Evolutionary conservation across 2,113 vertebrate species (phyloP).

Genomic region (Embiotoca jacksoni): DNA sequence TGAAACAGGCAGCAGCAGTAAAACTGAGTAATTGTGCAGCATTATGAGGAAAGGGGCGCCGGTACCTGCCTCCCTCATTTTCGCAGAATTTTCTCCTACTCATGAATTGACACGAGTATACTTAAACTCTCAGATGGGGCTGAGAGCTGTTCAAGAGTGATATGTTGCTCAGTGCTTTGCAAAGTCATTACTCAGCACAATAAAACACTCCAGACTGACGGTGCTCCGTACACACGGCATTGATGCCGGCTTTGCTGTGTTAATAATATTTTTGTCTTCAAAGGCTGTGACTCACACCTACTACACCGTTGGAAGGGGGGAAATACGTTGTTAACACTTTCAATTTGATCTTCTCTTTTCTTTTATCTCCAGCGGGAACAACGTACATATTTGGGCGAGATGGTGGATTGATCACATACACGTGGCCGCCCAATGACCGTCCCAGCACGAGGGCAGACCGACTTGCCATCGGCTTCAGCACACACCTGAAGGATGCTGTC

Average conservation of each 20-base stretch:
- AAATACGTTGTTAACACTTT: constrained; percentile 19
- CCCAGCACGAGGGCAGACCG: constrained; percentile 98
- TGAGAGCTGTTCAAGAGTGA: constrained; percentile 69
- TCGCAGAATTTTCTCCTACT: constrained; percentile 41
- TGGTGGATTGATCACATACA: constrained; percentile 98
- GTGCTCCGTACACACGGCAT: constrained; percentile 30
- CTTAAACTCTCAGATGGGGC: constrained; percentile 65
- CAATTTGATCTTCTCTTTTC: constrained; percentile 19
- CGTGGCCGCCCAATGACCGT: constrained; percentile 97
- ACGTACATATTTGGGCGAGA: constrained; percentile 99
- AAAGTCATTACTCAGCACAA: constrained; percentile 70
- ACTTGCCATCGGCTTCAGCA: constrained; percentile 98
- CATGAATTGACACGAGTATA: constrained; percentile 65
- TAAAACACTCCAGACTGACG: constrained; percentile 50
- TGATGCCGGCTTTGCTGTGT: constrained; percentile 36
- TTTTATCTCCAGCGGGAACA: constrained; percentile 90
- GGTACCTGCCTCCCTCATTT: constrained; percentile 64
- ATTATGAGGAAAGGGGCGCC: constrained; percentile 57
- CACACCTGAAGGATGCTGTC: constrained; percentile 95
- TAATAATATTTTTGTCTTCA: constrained; percentile 57
- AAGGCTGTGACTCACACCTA: constrained; percentile 25
- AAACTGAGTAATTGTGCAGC: constrained; percentile 61
- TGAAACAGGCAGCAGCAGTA: constrained; percentile 43
- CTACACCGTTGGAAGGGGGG: neutral
- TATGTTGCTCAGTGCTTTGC: constrained; percentile 59